These are phyloP conservation scores for Thunnus thynnus DNA, from an alignment of 2,113 vertebrate genomes.

Conservation along the genomic window DNA sequence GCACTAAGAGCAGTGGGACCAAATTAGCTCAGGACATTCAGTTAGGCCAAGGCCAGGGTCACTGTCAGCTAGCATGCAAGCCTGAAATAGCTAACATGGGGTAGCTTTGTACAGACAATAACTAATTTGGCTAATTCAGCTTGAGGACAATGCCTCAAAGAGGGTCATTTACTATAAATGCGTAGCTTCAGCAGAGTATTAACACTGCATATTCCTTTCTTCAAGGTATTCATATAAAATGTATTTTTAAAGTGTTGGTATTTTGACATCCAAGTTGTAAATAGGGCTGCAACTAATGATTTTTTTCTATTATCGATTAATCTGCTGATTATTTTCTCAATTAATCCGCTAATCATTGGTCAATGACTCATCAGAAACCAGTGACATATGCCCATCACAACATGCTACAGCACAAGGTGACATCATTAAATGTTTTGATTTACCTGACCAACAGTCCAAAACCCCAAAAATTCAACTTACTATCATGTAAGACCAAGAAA, in stretches of 20 bases:
- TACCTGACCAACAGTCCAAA: no score
- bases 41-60: constrained; percentile 48
- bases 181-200: background rate
- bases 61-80: constrained; percentile 24
- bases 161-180: background rate
- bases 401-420: no score
- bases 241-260: background rate
- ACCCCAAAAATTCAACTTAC: no score
- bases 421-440: no score
- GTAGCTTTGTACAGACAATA: background rate
- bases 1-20: constrained; percentile 49
- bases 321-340: no score
- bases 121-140: background rate
- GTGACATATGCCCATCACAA: no score
- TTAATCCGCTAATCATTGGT: no score
- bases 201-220: background rate
- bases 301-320: no score
- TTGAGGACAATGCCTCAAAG: background rate
- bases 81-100: background rate
- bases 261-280: background rate
- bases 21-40: constrained; percentile 73
- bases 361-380: no score
- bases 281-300: no score
- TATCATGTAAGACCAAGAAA: no score
- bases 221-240: background rate